A percentile compares a stretch with the other conserved stretches of the same genome.
phyloP scores from a whole-genome alignment of 1,140 invertebrate species.

The Drosophila lacertosa region DNA sequence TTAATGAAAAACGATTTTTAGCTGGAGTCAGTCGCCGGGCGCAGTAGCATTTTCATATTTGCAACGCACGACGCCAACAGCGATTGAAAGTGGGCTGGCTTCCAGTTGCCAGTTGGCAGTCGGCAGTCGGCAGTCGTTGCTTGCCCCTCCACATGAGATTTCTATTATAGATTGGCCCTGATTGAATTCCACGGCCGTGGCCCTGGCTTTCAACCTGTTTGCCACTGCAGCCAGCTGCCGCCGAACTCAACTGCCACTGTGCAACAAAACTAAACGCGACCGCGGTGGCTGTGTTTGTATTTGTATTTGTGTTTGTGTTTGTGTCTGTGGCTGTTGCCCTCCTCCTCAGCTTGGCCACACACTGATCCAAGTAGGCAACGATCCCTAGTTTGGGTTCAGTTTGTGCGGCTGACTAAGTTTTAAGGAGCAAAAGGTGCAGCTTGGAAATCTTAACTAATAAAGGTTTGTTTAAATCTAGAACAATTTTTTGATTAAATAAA shows the following conservation, averaged over 20 bases:
- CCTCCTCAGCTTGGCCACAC: constrained; percentile 23
- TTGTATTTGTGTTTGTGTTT: no score
- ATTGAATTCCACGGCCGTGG: constrained; percentile 73
- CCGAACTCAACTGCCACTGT: constrained; percentile 41
- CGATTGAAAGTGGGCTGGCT: constrained; percentile 76
- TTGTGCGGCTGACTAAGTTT: no score
- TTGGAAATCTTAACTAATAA: no score
- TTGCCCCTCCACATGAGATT: constrained; percentile 76
- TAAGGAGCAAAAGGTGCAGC: no score
- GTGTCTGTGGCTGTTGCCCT: not conserved
- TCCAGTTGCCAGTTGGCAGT: constrained; percentile 30
- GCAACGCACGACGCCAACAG: constrained; percentile 74
- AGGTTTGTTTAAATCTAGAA: no score
- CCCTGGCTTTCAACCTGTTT: constrained; percentile 65
- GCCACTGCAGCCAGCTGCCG: constrained; percentile 33
- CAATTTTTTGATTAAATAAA: no score
- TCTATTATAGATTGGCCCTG: constrained; percentile 82
- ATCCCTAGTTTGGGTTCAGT: constrained; percentile 16
- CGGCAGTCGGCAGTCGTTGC: constrained; percentile 13
- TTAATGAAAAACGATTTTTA: constrained; percentile 83
- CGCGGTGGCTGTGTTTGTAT: no score
- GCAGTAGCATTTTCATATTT: constrained; percentile 83
- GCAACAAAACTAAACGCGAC: constrained; percentile 11
- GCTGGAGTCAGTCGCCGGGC: constrained; percentile 15
- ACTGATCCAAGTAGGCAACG: constrained; percentile 8